A percentile compares a stretch with the other conserved stretches of the same genome.
These are phyloP conservation scores for Lithodes maja DNA, from an alignment of 2,888 invertebrate species.

Conservation along the genomic window DNA sequence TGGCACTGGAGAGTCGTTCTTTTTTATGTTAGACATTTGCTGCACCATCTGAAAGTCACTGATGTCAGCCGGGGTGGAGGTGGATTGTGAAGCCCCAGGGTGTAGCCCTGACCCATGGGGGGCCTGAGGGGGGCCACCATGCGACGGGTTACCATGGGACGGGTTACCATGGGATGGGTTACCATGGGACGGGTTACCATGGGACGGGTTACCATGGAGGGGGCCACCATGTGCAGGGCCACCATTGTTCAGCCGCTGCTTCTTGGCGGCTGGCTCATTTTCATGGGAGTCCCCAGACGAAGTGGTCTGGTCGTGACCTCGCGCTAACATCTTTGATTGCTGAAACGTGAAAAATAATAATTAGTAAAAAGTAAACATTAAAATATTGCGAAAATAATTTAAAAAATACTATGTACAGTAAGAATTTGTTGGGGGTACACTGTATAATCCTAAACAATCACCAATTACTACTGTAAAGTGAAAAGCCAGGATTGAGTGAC, in stretches of 20 bases:
- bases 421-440: too few relatives aligned
- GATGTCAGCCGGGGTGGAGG: slow-evolving; percentile 53
- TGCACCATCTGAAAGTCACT: slow-evolving; percentile 69
- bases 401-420: too few relatives aligned
- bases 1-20: slow-evolving; percentile 63
- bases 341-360: slow-evolving; percentile 24
- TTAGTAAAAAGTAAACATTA: too few relatives aligned
- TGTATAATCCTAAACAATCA: too few relatives aligned
- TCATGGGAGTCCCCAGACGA: slow-evolving; percentile 66
- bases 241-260: slow-evolving; percentile 66
- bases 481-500: too few relatives aligned
- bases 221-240: slow-evolving; percentile 52
- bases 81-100: slow-evolving; percentile 51
- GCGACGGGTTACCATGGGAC: slow-evolving; percentile 38
- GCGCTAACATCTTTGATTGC: slow-evolving; percentile 70
- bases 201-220: slow-evolving; percentile 39
- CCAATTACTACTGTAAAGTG: too few relatives aligned
- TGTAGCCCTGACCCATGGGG: slow-evolving; percentile 46
- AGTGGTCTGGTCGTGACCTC: slow-evolving; percentile 67
- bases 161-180: slow-evolving; percentile 40
- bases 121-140: slow-evolving; percentile 39
- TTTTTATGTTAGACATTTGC: slow-evolving; percentile 66
- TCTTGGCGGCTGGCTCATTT: slow-evolving; percentile 69
- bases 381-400: too few relatives aligned
- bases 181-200: slow-evolving; percentile 28